These are phyloP conservation scores for Hypsibius dujardini DNA, from an alignment of 1,140 invertebrate species.

Conservation along the genomic window DNA sequence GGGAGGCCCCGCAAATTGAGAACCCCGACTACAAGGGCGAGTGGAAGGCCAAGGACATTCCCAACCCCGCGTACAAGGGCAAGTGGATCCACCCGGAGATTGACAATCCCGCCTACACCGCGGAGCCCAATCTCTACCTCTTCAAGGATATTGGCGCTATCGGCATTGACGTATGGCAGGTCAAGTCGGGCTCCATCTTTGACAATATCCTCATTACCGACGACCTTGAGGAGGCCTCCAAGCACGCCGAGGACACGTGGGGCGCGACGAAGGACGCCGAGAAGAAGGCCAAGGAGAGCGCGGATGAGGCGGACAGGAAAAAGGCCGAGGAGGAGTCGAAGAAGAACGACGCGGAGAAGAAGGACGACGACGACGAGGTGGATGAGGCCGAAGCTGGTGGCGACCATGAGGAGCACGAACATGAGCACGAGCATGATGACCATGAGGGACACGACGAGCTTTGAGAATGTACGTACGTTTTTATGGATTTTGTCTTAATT, in stretches of 20 bases:
- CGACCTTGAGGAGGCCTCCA: constrained; percentile 56
- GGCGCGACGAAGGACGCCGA: constrained; percentile 51
- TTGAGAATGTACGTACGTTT: constrained; percentile 22
- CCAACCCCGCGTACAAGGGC: constrained; percentile 90
- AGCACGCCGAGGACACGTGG: constrained; percentile 41
- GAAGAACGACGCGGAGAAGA: constrained; percentile 42
- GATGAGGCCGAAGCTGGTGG: constrained; percentile 35
- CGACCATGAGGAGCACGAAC: constrained; percentile 39
- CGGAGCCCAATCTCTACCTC: constrained; percentile 56
- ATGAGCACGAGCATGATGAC: constrained; percentile 25
- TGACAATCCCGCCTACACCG: constrained; percentile 84
- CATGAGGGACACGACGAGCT: constrained; percentile 28
- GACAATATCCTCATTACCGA: constrained; percentile 91
- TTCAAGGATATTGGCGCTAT: constrained; percentile 72
- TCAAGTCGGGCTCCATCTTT: constrained; percentile 97
- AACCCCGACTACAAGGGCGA: constrained; percentile 59
- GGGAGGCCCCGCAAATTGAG: constrained; percentile 70
- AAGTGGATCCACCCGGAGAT: constrained; percentile 98
- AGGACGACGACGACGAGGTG: constrained; percentile 40
- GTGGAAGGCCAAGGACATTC: constrained; percentile 74
- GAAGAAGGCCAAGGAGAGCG: constrained; percentile 78
- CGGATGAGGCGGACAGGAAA: constrained; percentile 64
- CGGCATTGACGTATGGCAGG: constrained; percentile 92
- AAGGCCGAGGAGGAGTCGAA: constrained; percentile 37
- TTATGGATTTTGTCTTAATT: too few relatives aligned